These are phyloP conservation scores for Halichoeres trimaculatus DNA, from an alignment of 2,113 vertebrate species.

Conservation along the genomic window DNA sequence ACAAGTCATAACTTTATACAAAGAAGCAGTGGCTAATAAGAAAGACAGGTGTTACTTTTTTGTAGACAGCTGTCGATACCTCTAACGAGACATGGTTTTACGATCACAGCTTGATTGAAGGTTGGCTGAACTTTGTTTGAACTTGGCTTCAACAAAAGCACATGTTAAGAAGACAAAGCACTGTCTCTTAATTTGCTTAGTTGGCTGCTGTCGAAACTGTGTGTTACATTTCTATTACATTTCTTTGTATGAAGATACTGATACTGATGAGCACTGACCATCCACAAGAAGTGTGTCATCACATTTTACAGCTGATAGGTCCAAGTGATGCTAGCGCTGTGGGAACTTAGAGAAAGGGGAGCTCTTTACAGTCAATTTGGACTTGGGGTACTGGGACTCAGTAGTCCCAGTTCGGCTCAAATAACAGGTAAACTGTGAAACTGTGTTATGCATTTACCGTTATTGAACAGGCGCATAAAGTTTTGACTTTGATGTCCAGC, in stretches of 20 bases:
- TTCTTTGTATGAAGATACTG: neutral
- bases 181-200: slow-evolving; percentile 11
- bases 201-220: too few relatives aligned
- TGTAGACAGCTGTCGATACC: too few relatives aligned
- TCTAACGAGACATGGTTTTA: neutral
- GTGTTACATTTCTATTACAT: too few relatives aligned
- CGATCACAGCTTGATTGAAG: neutral
- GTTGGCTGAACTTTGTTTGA: slow-evolving; percentile 31
- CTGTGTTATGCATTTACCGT: neutral
- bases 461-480: neutral
- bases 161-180: neutral
- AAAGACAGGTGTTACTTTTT: too few relatives aligned
- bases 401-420: too few relatives aligned
- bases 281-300: neutral
- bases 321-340: neutral
- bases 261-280: neutral
- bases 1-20: too few relatives aligned
- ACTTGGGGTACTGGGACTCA: too few relatives aligned
- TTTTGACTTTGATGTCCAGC: neutral
- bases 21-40: too few relatives aligned
- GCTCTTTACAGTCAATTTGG: neutral
- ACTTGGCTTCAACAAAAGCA: slow-evolving; percentile 12
- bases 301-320: neutral
- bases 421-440: neutral
- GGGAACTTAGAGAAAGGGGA: neutral